Evolutionary conservation across 2,888 invertebrate genomes (phyloP).

Genomic region (Hemicrepidius hirtus): DNA sequence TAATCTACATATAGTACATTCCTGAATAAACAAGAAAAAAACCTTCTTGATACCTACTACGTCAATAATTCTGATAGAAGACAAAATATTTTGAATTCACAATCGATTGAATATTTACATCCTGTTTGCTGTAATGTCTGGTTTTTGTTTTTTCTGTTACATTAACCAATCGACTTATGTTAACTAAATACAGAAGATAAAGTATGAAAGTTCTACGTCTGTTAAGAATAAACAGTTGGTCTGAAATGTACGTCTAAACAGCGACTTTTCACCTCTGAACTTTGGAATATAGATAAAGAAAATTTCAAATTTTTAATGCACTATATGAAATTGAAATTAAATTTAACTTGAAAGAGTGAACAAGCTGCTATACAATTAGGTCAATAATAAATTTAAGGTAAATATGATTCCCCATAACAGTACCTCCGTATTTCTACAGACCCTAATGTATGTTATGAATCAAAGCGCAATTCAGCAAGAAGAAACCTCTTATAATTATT

Average conservation of each 20-base stretch:
- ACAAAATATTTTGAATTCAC: constrained; percentile 40
- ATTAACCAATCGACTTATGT: not conserved
- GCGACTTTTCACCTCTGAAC: constrained; percentile 50
- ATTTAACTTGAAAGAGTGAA: constrained; percentile 9
- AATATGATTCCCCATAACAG: constrained; percentile 62
- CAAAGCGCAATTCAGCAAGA: constrained; percentile 65
- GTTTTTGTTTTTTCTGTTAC: constrained; percentile 18
- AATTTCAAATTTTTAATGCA: constrained; percentile 29
- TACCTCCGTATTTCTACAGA: constrained; percentile 64
- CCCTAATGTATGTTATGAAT: constrained; percentile 66
- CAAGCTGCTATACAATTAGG: not conserved
- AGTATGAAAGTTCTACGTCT: not conserved
- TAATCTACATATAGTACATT: not conserved
- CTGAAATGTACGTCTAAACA: constrained; percentile 38
- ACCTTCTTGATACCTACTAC: constrained; percentile 5
- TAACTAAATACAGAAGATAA: constrained; percentile 5
- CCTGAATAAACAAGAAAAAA: constrained; percentile 13
- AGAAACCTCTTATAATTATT: constrained; percentile 67
- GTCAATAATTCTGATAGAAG: constrained; percentile 11
- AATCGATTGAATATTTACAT: constrained; percentile 17
- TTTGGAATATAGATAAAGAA: constrained; percentile 44
- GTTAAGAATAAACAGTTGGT: not conserved
- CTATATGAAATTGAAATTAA: constrained; percentile 22
- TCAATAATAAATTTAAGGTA: constrained; percentile 9
- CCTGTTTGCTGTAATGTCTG: constrained; percentile 14